phyloP scores from a whole-genome alignment of 2,888 invertebrate species.

The Copidosoma aretas region DNA sequence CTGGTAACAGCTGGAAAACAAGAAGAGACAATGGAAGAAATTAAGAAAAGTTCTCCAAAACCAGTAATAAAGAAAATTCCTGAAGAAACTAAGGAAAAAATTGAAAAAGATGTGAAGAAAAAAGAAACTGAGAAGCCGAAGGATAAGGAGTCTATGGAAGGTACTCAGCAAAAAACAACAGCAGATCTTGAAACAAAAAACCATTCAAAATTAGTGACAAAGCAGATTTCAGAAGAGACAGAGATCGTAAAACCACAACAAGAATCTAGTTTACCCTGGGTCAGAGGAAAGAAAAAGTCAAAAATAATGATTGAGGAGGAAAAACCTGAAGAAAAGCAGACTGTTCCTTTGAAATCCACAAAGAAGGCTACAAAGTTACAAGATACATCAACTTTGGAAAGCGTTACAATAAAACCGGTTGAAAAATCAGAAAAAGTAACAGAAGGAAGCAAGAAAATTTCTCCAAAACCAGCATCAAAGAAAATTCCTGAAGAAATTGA shows the following conservation, averaged over 20 bases:
- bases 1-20: not conserved
- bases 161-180: too few species aligned
- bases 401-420: not conserved
- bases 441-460: conserved; percentile 39
- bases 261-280: conserved; percentile 43
- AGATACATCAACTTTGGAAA: not conserved
- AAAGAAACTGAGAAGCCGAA: too few species aligned
- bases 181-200: too few species aligned
- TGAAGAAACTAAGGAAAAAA: too few species aligned
- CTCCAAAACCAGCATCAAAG: not conserved
- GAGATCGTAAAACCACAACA: conserved; percentile 44
- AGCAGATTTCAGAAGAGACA: not conserved
- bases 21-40: too few species aligned
- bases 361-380: not conserved
- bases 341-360: conserved; percentile 36
- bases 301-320: not conserved
- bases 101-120: not conserved
- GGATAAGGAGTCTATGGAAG: too few species aligned
- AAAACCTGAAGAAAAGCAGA: not conserved
- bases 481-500: conserved; percentile 21
- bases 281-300: conserved; percentile 32
- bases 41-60: too few species aligned
- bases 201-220: too few species aligned
- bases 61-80: too few species aligned
- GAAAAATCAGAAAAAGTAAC: not conserved